phyloP scores from a whole-genome alignment of 2,888 invertebrate genomes.

The Portevinia maculata region DNA sequence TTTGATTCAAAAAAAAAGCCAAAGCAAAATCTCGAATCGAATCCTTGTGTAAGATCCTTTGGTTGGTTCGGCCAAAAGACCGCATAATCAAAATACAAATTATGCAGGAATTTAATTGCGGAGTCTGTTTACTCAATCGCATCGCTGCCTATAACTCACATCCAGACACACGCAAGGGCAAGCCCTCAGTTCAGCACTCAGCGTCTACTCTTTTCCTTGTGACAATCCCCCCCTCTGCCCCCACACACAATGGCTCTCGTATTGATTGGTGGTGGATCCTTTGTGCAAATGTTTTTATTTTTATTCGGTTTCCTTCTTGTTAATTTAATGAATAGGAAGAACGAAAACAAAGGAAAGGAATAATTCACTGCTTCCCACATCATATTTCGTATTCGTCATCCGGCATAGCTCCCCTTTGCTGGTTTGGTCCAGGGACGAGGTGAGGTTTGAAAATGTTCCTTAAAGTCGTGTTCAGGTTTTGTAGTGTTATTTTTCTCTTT shows the following conservation, averaged over 20 bases:
- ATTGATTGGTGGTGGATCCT: conserved; percentile 60
- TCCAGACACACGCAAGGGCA: conserved; percentile 2
- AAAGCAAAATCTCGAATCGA: not conserved
- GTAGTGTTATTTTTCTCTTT: not conserved
- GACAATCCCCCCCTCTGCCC: not conserved
- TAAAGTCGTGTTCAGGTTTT: conserved; percentile 2
- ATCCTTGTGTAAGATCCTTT: conserved; percentile 9
- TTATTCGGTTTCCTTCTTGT: conserved; percentile 42
- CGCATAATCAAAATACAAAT: conserved; percentile 53
- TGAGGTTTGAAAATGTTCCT: conserved; percentile 8
- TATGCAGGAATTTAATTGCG: conserved; percentile 63
- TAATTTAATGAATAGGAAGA: conserved; percentile 53
- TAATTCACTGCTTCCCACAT: conserved; percentile 13
- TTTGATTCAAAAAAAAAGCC: conserved; percentile 6
- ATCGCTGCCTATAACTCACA: conserved; percentile 19
- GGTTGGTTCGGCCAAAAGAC: conserved; percentile 18
- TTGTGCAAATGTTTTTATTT: conserved; percentile 38
- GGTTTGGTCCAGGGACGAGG: not conserved
- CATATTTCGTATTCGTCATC: conserved; percentile 22
- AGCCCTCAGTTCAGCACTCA: not conserved
- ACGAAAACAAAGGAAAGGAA: conserved; percentile 50
- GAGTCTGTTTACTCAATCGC: conserved; percentile 57
- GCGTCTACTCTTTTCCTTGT: conserved; percentile 27
- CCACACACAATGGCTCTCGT: not conserved
- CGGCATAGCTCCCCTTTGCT: not conserved